Base-by-base conservation (phyloP, 2,888 invertebrate genomes). In the Folsomia manolachei region DNA sequence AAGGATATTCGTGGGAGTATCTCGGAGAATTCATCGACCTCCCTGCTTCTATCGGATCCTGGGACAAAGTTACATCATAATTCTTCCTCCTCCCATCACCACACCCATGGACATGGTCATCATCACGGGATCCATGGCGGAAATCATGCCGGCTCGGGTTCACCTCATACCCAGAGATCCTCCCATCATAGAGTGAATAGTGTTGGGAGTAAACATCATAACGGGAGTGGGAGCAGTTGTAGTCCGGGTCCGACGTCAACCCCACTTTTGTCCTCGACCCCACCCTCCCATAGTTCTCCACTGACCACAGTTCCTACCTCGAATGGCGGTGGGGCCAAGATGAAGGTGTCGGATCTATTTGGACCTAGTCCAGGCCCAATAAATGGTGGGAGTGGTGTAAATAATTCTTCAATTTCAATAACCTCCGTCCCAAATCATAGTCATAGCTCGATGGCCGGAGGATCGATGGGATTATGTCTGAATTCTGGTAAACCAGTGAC, bases 1-100 rank as follows among this genome's bases (percentile, higher is more conserved):
- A 81, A 81, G 75, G 81, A 81, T 76, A 81, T 81, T 77, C 77
- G 81, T 18, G 79, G 81, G 62, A 80, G 80, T 68, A 79, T 79
- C 39, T 79, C 79, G 74, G 81, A 81, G 72, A 81, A 80, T 73
- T 80, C 81, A 63, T 80, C 81, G 70, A 76, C 81, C 26, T 79
- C 79, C 52, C 76, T 81, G 27, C 70, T 80, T 39, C 72, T 78
- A 60, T 75, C 78, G 52, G 80, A 80, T 63, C 76, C 77, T 71
- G 78, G 75, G 27, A 76, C 73, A 75, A 52, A 70, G 68, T 61
- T 71, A 63, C 23, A 71, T 71, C 67, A 67, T 24, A 39, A 66
- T 24, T 4, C 51, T 23, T n/a, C n/a, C n/a, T 24, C 23, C 39
- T 24, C 27, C 2, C 66, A 66, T n/a, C 66, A 51, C 2, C 66